Evolutionary conservation across 2,797 vertebrate genomes (phyloP).

Genomic region (Acrocephalus scirpaceus): DNA sequence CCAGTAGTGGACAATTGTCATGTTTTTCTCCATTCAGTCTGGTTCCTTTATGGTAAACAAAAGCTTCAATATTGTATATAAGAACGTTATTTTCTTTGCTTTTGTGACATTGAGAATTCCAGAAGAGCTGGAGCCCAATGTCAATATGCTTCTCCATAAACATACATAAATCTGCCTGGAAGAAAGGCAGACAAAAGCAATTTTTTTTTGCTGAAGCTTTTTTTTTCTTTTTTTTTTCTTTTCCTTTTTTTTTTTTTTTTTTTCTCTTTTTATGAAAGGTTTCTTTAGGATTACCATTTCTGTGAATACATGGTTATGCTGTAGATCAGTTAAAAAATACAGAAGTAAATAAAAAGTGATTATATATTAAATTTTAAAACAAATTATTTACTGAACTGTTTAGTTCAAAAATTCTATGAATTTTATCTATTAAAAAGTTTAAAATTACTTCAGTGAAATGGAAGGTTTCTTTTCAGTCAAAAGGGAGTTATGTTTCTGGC

Average conservation of each 20-base stretch:
- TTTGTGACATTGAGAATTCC: not conserved
- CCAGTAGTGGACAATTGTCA: not conserved
- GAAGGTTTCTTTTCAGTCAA: not conserved
- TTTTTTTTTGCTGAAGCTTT: not conserved
- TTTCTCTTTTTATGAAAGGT: not conserved
- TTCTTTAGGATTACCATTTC: not conserved
- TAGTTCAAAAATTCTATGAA: not conserved
- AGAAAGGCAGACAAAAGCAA: not conserved
- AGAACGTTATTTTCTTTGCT: not conserved
- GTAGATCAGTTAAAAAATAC: not conserved
- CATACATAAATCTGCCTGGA: not conserved
- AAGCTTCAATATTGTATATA: not conserved
- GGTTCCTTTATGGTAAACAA: not conserved
- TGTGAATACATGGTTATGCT: not conserved
- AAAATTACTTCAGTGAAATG: not conserved
- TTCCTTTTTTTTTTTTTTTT: not conserved
- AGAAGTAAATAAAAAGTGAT: not conserved
- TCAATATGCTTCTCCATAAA: not conserved
- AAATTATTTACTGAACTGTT: not conserved
- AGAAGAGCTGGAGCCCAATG: not conserved
- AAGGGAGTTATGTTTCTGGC: not conserved
- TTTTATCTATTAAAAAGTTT: not conserved
- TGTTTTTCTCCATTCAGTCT: not conserved
- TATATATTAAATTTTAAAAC: not conserved
- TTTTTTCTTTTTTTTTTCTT: not conserved